Percentiles rank a stretch among this genome's conserved stretches.
phyloP scores from a whole-genome alignment of 2,113 vertebrate genomes.

The Engraulis encrasicolus region DNA sequence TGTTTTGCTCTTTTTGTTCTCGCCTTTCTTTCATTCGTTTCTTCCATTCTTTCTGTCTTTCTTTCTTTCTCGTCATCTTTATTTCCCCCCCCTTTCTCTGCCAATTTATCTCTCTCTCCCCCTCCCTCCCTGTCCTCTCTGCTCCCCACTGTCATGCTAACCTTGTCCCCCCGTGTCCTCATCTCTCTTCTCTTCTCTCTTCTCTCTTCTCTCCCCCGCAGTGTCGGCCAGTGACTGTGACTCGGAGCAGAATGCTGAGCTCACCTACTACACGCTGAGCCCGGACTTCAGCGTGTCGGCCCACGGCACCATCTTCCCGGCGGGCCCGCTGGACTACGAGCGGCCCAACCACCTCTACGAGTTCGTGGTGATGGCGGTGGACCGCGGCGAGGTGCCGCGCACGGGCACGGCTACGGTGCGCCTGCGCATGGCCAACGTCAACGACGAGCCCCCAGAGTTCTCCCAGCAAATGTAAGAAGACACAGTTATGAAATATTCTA shows the following conservation, averaged over 20 bases:
- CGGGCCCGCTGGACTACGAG: slow-evolving; percentile 81
- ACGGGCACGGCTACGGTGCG: slow-evolving; percentile 87
- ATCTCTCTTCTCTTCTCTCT: background rate
- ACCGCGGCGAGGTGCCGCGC: slow-evolving; percentile 80
- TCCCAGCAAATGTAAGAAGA: slow-evolving; percentile 82
- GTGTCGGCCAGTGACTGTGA: slow-evolving; percentile 89
- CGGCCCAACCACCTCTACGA: slow-evolving; percentile 85
- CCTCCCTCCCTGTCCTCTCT: background rate
- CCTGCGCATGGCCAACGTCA: slow-evolving; percentile 85
- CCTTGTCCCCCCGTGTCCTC: background rate
- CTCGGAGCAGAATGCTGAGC: slow-evolving; percentile 81
- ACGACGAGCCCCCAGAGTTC: slow-evolving; percentile 87
- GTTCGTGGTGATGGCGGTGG: slow-evolving; percentile 87
- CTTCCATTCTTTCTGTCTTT: background rate
- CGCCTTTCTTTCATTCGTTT: slow-evolving; percentile 12
- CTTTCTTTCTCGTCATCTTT: background rate
- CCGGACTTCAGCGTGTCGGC: slow-evolving; percentile 85
- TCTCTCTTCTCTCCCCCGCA: slow-evolving; percentile 51
- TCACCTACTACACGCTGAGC: slow-evolving; percentile 84
- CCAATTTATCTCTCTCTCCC: background rate
- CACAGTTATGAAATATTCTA: too few relatives aligned
- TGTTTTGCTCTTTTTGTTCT: background rate
- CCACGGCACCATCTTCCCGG: slow-evolving; percentile 83
- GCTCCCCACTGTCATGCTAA: too few relatives aligned
- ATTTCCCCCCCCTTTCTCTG: background rate